phyloP scores from a whole-genome alignment of 2,113 vertebrate genomes.

The Ageneiosus marmoratus region DNA sequence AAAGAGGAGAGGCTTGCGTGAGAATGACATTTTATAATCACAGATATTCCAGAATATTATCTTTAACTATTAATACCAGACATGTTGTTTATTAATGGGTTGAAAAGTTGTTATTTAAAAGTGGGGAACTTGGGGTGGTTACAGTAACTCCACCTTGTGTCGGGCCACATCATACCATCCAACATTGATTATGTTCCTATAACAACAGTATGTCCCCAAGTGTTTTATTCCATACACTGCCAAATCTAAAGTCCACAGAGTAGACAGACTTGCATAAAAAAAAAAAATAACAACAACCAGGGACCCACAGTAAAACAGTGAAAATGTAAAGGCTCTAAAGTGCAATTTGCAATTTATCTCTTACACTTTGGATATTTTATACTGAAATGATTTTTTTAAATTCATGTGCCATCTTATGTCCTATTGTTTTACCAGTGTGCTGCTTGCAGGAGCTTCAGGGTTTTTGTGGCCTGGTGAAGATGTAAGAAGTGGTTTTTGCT shows the following conservation, averaged over 20 bases:
- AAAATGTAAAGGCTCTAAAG: not conserved
- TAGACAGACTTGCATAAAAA: not conserved
- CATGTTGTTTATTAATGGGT: not conserved
- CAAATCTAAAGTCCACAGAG: not conserved
- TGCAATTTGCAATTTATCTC: not conserved
- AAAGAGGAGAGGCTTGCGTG: not conserved
- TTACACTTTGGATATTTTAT: not conserved
- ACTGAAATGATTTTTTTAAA: not conserved
- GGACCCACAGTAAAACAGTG: not conserved
- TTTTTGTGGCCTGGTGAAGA: constrained; percentile 37
- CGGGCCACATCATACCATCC: not conserved
- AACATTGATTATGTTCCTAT: not conserved
- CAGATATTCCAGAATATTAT: not conserved
- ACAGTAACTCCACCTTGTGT: not conserved
- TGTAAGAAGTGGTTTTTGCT: not conserved
- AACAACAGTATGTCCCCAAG: not conserved
- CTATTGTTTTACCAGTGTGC: constrained; percentile 48
- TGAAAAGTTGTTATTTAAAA: not conserved
- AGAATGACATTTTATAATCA: not conserved
- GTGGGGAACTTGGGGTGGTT: not conserved
- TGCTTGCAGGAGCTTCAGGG: constrained; percentile 36
- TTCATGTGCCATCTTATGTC: not conserved
- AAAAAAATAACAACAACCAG: too few relatives aligned
- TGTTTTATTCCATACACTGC: not conserved
- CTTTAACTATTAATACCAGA: not conserved